Base-by-base conservation (phyloP, 2,797 vertebrate genomes). In the Chaetodon trifasciatus region DNA sequence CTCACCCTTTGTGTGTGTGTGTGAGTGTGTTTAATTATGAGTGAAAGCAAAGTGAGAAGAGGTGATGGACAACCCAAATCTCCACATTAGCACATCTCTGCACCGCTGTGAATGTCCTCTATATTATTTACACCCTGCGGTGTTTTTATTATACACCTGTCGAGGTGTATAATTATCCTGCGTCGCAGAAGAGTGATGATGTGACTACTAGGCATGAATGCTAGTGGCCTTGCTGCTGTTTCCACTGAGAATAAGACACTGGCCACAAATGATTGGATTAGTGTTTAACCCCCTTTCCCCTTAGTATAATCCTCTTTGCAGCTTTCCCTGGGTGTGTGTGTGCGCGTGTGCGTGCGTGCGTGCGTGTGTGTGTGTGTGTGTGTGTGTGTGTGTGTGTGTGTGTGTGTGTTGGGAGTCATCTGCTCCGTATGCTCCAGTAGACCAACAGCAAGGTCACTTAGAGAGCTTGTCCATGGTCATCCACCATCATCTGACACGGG, bases 221-320 rank as follows among this genome's bases (percentile, higher is more conserved):
- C 71, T 71, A 76, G 89, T 87, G 86, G 85, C 80, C 90, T 84
- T 52, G 49, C 84, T 86, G 82, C 84, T 76, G 87, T 92, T 94
- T 88, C 92, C 88, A 58, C 83, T 85, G 88, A 91, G 93, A 93
- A 91, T 94, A 90, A 94, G 92, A 94, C 89, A 93, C 89, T 90
- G 91, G 89, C 85, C 91, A 88, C 91, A 87, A 94, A 93, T 93
- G 91, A 94, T 94, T 95, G 95, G 95, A 95, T 96, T 96, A 95
- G 90, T 90, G 89, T 90, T 94, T 93, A 90, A 93, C 93, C 94
- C 90, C 88, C 80, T 82, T 79, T 91, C 81, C 91, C 92, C 81
- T 94, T 93, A 91, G 85, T 89, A 94, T 95, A 95, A 96, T 96
- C 95, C 93, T 93, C 92, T 95, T 93, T 94, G 77, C 88, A 90